Conservation (phyloP, 2,797 vertebrate species). For the Prionace glauca region DNA sequence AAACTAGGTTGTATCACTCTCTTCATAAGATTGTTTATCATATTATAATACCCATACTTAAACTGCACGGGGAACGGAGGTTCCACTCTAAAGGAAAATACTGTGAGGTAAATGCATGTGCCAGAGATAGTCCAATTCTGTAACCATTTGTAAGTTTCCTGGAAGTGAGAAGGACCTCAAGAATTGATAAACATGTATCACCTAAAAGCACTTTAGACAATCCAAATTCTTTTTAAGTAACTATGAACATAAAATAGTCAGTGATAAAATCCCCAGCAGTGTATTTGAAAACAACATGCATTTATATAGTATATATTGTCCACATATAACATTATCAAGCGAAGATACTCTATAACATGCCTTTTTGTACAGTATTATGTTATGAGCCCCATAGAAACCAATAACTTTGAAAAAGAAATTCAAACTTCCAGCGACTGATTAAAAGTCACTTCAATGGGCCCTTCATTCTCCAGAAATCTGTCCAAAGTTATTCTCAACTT, state of each 20-base stretch:
- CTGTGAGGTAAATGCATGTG: neutral
- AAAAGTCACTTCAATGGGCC: too few species aligned
- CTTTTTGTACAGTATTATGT: neutral
- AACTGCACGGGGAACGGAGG: neutral
- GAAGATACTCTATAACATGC: neutral
- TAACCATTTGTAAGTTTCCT: neutral
- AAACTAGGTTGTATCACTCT: neutral
- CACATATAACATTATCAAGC: neutral
- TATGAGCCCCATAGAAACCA: too few species aligned
- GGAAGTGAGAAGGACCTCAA: neutral
- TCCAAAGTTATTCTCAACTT: too few species aligned
- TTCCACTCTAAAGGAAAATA: neutral
- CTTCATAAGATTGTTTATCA: neutral
- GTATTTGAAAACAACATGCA: neutral
- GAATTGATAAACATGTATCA: neutral
- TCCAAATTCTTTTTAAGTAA: neutral
- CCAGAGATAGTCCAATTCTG: neutral
- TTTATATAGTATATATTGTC: neutral
- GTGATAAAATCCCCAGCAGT: neutral
- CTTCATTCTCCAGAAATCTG: too few species aligned
- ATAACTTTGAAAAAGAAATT: too few species aligned
- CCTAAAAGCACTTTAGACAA: neutral
- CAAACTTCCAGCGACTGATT: too few species aligned
- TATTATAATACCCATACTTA: neutral
- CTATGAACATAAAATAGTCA: neutral